Conservation (phyloP, 92 coral and sea anemone genomes). For the Palythoa grandiflora region DNA sequence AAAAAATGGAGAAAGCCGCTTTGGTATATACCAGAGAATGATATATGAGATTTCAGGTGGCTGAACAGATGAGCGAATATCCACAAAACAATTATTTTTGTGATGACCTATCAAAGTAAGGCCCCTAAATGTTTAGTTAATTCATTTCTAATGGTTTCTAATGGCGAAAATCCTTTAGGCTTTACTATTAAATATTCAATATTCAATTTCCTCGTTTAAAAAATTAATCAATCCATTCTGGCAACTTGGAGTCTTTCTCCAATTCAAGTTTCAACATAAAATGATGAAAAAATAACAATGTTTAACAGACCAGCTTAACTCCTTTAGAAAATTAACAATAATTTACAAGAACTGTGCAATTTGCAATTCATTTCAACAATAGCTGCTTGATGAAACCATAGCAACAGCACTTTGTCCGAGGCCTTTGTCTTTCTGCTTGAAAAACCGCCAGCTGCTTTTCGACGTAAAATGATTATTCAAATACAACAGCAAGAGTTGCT, state of each 20-base stretch:
- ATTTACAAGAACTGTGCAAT: not conserved
- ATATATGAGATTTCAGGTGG: not conserved
- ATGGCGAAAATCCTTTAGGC: not conserved
- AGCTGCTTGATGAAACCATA: constrained; percentile 39
- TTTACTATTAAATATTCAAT: not conserved
- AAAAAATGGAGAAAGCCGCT: too few species aligned
- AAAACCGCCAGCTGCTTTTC: constrained; percentile 35
- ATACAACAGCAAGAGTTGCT: constrained; percentile 26
- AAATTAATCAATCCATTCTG: not conserved
- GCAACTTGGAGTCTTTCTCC: not conserved
- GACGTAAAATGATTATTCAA: constrained; percentile 43
- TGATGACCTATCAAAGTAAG: not conserved
- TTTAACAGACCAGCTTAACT: not conserved
- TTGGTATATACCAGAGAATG: not conserved
- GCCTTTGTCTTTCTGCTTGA: constrained; percentile 47
- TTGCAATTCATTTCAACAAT: constrained; percentile 7
- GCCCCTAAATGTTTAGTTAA: not conserved
- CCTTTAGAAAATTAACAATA: constrained; percentile 21
- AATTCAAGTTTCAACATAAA: not conserved
- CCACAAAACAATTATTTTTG: not conserved
- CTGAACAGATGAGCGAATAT: not conserved
- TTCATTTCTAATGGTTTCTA: constrained; percentile 8
- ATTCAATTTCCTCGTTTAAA: not conserved
- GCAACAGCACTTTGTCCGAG: constrained; percentile 1
- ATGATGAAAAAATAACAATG: constrained; percentile 15